Evolutionary conservation across 2,113 vertebrate species (phyloP), one percentile per base, ranked within the genome.

Genomic region (Rhinolophus ferrumequinum): DNA sequence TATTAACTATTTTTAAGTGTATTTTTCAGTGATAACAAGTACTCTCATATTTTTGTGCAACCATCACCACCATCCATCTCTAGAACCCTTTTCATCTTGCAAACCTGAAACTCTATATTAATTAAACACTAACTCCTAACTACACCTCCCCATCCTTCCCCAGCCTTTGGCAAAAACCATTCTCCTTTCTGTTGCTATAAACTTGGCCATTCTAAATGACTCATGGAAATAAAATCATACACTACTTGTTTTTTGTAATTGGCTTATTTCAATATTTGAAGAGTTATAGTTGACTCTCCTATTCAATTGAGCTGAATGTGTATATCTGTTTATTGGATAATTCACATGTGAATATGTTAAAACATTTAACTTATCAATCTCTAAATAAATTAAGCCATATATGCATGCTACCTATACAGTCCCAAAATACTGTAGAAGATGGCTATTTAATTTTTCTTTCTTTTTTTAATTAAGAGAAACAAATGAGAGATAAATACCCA

Each of bases 391-490:
- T 69, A 75, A 13, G 14, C 13, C 24, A 88, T 10, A 22, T 33
- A 77, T 11, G 1, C 67, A 87, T 64, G 26, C 3, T 72, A 30
- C 2, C 10, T 79, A 44, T 44, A 44, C 41, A 93, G 22, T 84
- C 21, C 58, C 18, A 62, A 2, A 58, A 77, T 30, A 38, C 6
- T 64, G 4, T 22, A 80, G 15, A 94, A 50, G 26, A 52, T 77
- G 80, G 10, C 10, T n/a, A 88, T n/a, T 44, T 62, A 28, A 11
- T 73, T 90, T 94, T 41, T 5, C 33, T 41, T 58, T 97, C 90
- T 93, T 79, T 16, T 56, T 96, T 77, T 85, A 73, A 93, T 64
- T 95, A 69, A 91, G 10, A 77, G 22, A 41, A 87, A 82, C 18
- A 44, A 72, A 75, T 79, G 54, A 80, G 88, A 90, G 47, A 81